Base-by-base conservation (phyloP, 2,888 invertebrate genomes). In the Polietes domitor region DNA sequence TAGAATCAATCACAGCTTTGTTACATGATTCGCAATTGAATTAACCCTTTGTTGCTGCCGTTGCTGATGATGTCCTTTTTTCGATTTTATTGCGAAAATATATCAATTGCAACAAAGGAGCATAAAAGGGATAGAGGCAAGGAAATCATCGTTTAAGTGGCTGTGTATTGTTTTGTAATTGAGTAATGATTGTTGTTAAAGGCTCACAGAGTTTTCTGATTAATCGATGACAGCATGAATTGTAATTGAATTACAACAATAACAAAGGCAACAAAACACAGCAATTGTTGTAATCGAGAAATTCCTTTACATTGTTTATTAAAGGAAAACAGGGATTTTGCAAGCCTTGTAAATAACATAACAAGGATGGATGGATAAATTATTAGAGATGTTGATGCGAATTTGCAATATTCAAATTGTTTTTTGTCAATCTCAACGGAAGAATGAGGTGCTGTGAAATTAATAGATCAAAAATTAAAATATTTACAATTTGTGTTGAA, bases 141-240 rank as follows among this genome's bases (percentile, higher is more conserved):
- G 21, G 15, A 55, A 21, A 55, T 26, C 15, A 12, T 1, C 37
- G 37, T 68, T 68, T 43, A 68, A 43, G 41, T 41, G n/a, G 5
- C 41, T 19, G 2, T 5, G 21, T 37, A 43, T 68, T 68, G 68
- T 43, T 68, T 19, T 21, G 41, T 65, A 68, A 68, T 68, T 41
- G 68, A 68, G 37, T 68, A 68, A 68, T 68, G 43, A 41, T 43
- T 19, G 4, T 41, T 41, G 65, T 37, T 41, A 24, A 58, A 15
- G 15, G 37, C n/a, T n/a, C n/a, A n/a, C n/a, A 37, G 41, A 65
- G 19, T 10, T 41, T 15, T 9, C 43, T 68, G 68, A 68, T 68
- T 68, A 68, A 68, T 68, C 43, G 41, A 9, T 68, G 68, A 68
- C 68, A 68, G 43, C 68, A 10, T 68, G 68, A 41, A 68, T 41